Conservation (phyloP, 2,797 vertebrate species). For the Numenius phaeopus region DNA sequence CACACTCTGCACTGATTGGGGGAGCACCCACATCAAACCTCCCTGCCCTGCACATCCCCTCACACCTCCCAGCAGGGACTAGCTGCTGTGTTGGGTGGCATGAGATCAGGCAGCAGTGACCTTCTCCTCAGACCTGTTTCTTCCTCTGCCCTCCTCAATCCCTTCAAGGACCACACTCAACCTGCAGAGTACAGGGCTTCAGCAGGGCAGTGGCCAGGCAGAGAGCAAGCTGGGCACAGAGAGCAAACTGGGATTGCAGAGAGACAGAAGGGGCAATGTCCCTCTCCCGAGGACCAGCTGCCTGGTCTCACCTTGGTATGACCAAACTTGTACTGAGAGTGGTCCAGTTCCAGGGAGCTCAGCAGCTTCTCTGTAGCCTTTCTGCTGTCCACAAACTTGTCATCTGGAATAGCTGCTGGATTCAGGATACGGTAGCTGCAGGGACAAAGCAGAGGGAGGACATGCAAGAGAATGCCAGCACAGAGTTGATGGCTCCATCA, state of each 20-base stretch:
- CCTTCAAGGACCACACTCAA: background rate
- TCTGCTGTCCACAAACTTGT: conserved; percentile 93
- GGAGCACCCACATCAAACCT: background rate
- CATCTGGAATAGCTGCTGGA: conserved; percentile 91
- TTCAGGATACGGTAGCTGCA: conserved; percentile 92
- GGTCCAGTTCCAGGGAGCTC: conserved; percentile 88
- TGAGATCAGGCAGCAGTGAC: background rate
- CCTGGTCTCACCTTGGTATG: conserved; percentile 88
- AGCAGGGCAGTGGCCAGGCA: background rate
- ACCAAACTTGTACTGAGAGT: conserved; percentile 90
- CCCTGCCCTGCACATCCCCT: background rate
- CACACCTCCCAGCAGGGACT: background rate
- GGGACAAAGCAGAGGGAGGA: background rate
- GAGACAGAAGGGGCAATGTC: background rate
- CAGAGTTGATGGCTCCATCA: background rate
- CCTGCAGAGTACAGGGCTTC: background rate
- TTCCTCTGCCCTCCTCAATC: background rate
- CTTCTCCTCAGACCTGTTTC: background rate
- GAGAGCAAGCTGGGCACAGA: background rate
- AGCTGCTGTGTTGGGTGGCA: background rate
- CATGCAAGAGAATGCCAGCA: background rate
- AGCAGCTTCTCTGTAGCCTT: conserved; percentile 93
- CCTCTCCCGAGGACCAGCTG: background rate
- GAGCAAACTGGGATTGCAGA: background rate
- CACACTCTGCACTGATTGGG: background rate